Conservation (phyloP, 2,113 vertebrate species). For the Urocynchramus pylzowi region DNA sequence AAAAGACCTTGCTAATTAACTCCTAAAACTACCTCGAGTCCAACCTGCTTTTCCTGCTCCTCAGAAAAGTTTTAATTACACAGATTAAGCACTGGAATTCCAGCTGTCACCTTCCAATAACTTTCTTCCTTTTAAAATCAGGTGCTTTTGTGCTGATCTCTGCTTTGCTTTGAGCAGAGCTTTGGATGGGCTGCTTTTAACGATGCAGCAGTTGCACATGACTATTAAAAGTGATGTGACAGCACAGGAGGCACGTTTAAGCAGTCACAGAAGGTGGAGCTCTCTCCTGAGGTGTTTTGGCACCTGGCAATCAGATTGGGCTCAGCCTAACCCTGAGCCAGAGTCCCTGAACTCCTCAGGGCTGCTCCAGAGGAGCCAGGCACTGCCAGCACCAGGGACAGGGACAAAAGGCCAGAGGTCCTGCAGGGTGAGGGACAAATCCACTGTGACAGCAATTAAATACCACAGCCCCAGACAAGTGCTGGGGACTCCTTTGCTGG, state of each 20-base stretch:
- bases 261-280: fast-evolving
- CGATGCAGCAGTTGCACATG: background rate
- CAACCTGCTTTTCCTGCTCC: conserved; percentile 49
- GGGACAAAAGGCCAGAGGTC: background rate
- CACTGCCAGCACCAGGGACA: background rate
- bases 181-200: background rate
- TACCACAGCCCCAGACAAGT: background rate
- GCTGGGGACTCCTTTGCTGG: background rate
- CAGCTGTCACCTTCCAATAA: conserved; percentile 57
- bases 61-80: conserved; percentile 63
- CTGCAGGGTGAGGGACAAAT: background rate
- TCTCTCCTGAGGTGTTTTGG: background rate
- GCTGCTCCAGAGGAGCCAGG: background rate
- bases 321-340: background rate
- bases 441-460: background rate
- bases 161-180: conserved; percentile 30
- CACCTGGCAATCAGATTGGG: background rate
- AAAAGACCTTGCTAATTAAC: conserved; percentile 63
- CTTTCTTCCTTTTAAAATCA: conserved; percentile 38
- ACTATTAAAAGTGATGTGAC: background rate
- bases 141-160: conserved; percentile 34
- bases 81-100: conserved; percentile 59
- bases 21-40: conserved; percentile 60
- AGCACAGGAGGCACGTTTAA: background rate
- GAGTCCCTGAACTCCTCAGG: background rate